Evolutionary conservation across 1,140 invertebrate genomes (phyloP).

Genomic region (Brachionus manjavacas): DNA sequence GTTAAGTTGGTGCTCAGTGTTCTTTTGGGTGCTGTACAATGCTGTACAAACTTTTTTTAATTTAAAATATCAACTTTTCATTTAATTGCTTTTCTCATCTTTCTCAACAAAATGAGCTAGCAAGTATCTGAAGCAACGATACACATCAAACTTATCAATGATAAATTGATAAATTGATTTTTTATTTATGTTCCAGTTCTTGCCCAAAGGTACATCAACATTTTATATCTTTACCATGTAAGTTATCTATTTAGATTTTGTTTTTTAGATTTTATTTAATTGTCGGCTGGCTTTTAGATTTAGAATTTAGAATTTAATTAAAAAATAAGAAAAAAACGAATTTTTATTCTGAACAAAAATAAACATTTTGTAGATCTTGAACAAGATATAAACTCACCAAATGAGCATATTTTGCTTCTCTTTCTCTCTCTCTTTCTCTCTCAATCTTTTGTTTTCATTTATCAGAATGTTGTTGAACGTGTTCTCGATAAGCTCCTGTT

Average conservation of each 20-base stretch:
- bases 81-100: background rate
- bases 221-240: background rate
- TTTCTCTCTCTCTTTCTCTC: background rate
- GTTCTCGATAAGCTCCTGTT: background rate
- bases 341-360: background rate
- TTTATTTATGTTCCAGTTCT: slow-evolving; percentile 30
- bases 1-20: background rate
- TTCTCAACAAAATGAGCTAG: background rate
- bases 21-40: background rate
- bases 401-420: background rate
- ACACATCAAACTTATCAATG: background rate
- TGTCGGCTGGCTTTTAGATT: background rate
- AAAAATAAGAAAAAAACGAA: background rate
- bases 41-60: background rate
- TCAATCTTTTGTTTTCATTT: background rate
- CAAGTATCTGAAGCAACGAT: background rate
- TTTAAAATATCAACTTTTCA: background rate
- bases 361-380: background rate
- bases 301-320: background rate
- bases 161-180: slow-evolving; percentile 36
- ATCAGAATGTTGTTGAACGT: background rate
- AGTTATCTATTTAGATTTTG: background rate
- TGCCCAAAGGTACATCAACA: slow-evolving; percentile 21
- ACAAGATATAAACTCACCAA: background rate
- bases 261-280: background rate